Percentiles rank a stretch among this genome's conserved stretches.
Conservation (phyloP, 2,888 invertebrate genomes). For the Plebejus melissa region DNA sequence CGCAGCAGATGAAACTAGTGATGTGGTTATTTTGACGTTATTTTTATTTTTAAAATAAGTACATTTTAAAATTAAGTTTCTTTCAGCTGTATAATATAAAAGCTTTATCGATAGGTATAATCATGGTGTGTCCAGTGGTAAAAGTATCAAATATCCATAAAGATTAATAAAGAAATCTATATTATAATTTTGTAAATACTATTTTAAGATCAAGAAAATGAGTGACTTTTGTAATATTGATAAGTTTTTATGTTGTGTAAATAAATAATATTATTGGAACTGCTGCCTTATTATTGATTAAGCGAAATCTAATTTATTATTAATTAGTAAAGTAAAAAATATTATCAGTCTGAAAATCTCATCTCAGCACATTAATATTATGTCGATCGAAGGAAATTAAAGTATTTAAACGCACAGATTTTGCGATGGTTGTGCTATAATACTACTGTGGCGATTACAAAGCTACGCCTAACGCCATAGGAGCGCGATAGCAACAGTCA, state of each 20-base stretch:
- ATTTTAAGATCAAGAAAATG: not conserved
- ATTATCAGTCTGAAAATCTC: too few relatives aligned
- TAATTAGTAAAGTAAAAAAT: too few relatives aligned
- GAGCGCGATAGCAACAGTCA: too few relatives aligned
- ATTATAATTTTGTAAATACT: not conserved
- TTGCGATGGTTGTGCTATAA: too few relatives aligned
- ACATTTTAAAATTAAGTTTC: not conserved
- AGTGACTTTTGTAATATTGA: not conserved
- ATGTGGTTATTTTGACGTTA: constrained; percentile 6
- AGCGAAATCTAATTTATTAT: not conserved
- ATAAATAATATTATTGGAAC: constrained; percentile 10
- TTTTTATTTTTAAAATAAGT: not conserved
- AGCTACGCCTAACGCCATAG: too few relatives aligned
- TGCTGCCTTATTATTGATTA: not conserved
- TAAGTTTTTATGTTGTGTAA: not conserved
- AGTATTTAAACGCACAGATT: too few relatives aligned
- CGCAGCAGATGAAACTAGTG: not conserved
- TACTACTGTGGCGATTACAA: too few relatives aligned
- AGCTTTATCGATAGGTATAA: constrained; percentile 5
- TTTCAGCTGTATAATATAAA: too few relatives aligned
- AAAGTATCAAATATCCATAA: not conserved
- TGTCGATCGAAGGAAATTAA: too few relatives aligned
- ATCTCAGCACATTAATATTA: too few relatives aligned
- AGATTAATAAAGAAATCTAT: not conserved
- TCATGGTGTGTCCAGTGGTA: not conserved